phyloP scores from a whole-genome alignment of 2,797 vertebrate genomes.

The Podarcis siculus region DNA sequence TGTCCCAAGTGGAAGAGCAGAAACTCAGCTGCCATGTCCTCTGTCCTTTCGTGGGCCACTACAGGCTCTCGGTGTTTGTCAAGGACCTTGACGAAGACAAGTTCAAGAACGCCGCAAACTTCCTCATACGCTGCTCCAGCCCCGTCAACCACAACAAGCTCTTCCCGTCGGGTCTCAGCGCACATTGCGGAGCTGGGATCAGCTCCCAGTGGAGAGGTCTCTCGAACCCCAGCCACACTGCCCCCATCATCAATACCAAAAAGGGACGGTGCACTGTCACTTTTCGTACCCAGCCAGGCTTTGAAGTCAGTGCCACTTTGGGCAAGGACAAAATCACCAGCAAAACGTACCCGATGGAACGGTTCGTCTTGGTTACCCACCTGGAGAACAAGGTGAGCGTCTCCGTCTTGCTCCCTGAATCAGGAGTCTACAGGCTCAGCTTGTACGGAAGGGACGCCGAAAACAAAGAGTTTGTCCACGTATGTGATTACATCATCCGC shows the following conservation, averaged over 20 bases:
- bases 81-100: slow-evolving; percentile 74
- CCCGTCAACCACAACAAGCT: slow-evolving; percentile 68
- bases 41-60: slow-evolving; percentile 80
- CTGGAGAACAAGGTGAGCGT: slow-evolving; percentile 83
- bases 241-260: slow-evolving; percentile 76
- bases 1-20: slow-evolving; percentile 79
- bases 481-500: slow-evolving; percentile 82
- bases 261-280: slow-evolving; percentile 86
- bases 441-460: slow-evolving; percentile 76
- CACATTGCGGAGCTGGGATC: slow-evolving; percentile 79
- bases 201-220: slow-evolving; percentile 76
- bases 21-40: slow-evolving; percentile 78
- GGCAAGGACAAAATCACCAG: slow-evolving; percentile 59
- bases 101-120: slow-evolving; percentile 82
- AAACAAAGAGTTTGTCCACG: slow-evolving; percentile 73
- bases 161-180: slow-evolving; percentile 78
- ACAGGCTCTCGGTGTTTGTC: slow-evolving; percentile 82
- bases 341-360: slow-evolving; percentile 64
- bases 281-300: slow-evolving; percentile 68
- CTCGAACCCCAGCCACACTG: slow-evolving; percentile 79
- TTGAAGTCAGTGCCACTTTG: slow-evolving; percentile 73
- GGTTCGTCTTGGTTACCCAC: slow-evolving; percentile 81
- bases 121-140: slow-evolving; percentile 78
- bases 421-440: slow-evolving; percentile 78
- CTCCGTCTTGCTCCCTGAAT: slow-evolving; percentile 71